These are phyloP conservation scores for Pandemis heparana DNA, from an alignment of 2,888 invertebrate species.

Conservation along the genomic window DNA sequence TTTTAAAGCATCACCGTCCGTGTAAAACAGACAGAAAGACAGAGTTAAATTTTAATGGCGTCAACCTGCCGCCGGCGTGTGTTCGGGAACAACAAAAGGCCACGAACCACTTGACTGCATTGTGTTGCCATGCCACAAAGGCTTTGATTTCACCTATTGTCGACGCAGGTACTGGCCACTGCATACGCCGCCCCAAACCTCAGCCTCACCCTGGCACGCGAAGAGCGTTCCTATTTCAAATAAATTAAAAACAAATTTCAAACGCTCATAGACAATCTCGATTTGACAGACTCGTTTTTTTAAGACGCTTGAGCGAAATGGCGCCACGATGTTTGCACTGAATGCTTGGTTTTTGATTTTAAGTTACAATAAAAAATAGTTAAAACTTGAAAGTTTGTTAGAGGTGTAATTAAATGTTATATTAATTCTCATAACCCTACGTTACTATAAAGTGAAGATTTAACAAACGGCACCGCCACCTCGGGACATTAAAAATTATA, in stretches of 20 bases:
- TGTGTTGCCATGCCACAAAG: slow-evolving; percentile 67
- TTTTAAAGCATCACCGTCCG: neutral
- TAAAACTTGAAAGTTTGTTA: neutral
- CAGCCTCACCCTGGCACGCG: slow-evolving; percentile 23
- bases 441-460: slow-evolving; percentile 27
- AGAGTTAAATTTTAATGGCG: slow-evolving; percentile 31
- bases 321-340: slow-evolving; percentile 30
- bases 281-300: slow-evolving; percentile 25
- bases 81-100: slow-evolving; percentile 56
- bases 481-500: slow-evolving; percentile 68
- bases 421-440: slow-evolving; percentile 23
- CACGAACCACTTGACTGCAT: slow-evolving; percentile 70
- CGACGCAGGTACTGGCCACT: slow-evolving; percentile 62
- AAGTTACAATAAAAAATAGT: neutral
- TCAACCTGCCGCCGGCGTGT: slow-evolving; percentile 42
- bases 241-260: slow-evolving; percentile 11
- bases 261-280: slow-evolving; percentile 14
- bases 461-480: slow-evolving; percentile 53
- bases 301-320: slow-evolving; percentile 16
- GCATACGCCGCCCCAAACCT: slow-evolving; percentile 47
- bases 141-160: slow-evolving; percentile 73
- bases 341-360: neutral
- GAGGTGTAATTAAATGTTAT: slow-evolving; percentile 32
- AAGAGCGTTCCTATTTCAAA: slow-evolving; percentile 31
- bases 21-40: slow-evolving; percentile 18